Conservation (phyloP, 2,888 invertebrate genomes). For the Megastigmus dorsalis region DNA sequence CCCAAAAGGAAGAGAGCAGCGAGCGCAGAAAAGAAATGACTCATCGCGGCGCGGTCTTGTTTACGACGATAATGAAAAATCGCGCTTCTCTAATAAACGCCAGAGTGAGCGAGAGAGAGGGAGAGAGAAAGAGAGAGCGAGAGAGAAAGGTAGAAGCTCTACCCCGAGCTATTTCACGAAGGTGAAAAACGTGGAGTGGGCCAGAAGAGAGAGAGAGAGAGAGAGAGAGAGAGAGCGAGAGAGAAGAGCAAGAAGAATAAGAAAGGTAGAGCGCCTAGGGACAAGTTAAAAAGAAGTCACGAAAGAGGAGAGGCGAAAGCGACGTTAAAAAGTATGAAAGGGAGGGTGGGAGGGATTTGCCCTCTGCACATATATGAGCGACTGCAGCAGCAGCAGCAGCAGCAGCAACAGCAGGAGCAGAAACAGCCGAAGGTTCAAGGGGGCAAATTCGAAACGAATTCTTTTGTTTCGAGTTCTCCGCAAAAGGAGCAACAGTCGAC, state of each 20-base stretch:
- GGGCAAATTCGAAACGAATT: constrained; percentile 71
- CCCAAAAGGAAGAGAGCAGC: constrained; percentile 12
- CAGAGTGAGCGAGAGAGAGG: constrained; percentile 4
- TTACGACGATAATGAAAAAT: constrained; percentile 54
- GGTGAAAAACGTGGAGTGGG: constrained; percentile 53
- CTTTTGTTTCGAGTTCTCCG: constrained; percentile 71
- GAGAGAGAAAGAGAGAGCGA: neutral
- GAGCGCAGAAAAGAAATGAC: constrained; percentile 41
- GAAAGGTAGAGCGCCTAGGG: constrained; percentile 47
- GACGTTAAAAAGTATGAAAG: constrained; percentile 6
- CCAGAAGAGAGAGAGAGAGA: constrained; percentile 53
- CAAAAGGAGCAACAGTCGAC: constrained; percentile 64
- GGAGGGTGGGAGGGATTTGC: constrained; percentile 36
- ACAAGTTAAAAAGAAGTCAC: constrained; percentile 48
- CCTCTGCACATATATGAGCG: constrained; percentile 1
- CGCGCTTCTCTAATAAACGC: constrained; percentile 51
- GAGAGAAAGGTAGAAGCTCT: constrained; percentile 1
- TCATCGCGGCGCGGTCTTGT: constrained; percentile 40
- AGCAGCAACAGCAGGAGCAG: neutral
- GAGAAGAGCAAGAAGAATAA: constrained; percentile 40
- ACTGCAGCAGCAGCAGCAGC: neutral
- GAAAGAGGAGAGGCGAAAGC: constrained; percentile 38
- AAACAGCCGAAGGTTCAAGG: constrained; percentile 55
- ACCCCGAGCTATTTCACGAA: constrained; percentile 50
- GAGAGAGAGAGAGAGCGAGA: constrained; percentile 53